A percentile compares a stretch with the other conserved stretches of the same genome.
These are phyloP conservation scores for Lutraria rhynchaena DNA, from an alignment of 1,140 invertebrate genomes.

Conservation along the genomic window DNA sequence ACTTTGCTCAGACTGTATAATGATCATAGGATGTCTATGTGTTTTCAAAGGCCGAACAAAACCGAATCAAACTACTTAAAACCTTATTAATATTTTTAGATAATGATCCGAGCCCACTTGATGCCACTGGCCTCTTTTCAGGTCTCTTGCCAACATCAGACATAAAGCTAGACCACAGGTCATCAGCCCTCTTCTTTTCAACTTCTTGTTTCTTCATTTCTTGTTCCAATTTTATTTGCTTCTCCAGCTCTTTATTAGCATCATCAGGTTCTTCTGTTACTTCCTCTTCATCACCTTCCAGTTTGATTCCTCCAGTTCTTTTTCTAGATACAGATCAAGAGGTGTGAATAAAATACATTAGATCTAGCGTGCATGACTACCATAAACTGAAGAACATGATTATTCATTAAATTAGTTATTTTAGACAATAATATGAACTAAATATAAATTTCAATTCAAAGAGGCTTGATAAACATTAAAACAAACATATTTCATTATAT, in stretches of 20 bases:
- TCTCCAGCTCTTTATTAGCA: slow-evolving; percentile 64
- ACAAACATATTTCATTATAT: too few species aligned
- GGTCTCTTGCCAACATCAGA: slow-evolving; percentile 73
- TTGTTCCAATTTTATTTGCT: slow-evolving; percentile 68
- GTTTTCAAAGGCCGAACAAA: too few species aligned
- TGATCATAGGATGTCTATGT: too few species aligned
- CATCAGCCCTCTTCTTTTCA: slow-evolving; percentile 77
- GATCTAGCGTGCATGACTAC: too few species aligned
- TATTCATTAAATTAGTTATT: too few species aligned
- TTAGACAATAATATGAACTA: too few species aligned
- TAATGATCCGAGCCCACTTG: slow-evolving; percentile 42
- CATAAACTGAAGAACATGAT: too few species aligned
- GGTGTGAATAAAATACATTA: too few species aligned
- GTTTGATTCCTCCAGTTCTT: slow-evolving; percentile 71
- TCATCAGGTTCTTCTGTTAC: slow-evolving; percentile 49
- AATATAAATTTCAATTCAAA: too few species aligned
- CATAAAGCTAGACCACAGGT: slow-evolving; percentile 79
- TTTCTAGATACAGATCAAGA: slow-evolving; percentile 71
- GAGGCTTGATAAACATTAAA: too few species aligned
- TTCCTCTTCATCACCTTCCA: slow-evolving; percentile 58
- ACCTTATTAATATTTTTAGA: slow-evolving; percentile 32
- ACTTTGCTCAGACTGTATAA: too few species aligned
- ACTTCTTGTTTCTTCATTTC: slow-evolving; percentile 66
- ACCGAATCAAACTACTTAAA: too few species aligned
- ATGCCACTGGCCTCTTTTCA: slow-evolving; percentile 57